Percentiles rank a stretch among this genome's conserved stretches.
Conservation (phyloP, 1,140 invertebrate genomes). For the Druon quercuslanigerum region DNA sequence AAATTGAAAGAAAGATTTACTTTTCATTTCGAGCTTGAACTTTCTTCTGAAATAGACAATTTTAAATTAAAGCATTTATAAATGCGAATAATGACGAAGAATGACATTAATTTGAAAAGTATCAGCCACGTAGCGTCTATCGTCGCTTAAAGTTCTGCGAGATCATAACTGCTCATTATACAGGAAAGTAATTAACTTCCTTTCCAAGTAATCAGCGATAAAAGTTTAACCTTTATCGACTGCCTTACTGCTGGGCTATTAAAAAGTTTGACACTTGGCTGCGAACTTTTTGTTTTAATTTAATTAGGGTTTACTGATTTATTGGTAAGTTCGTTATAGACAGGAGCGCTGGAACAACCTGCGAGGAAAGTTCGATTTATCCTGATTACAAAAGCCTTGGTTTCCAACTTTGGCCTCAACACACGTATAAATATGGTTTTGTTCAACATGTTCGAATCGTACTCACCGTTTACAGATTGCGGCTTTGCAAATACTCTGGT, state of each 20-base stretch:
- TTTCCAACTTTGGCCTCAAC: background rate
- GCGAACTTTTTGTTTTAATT: constrained; percentile 15
- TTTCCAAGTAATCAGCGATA: constrained; percentile 21
- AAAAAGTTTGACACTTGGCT: constrained; percentile 16
- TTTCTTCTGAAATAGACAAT: too few species aligned
- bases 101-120: background rate
- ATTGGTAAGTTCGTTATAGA: constrained; percentile 15
- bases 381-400: background rate
- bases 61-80: too few species aligned
- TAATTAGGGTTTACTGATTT: constrained; percentile 25
- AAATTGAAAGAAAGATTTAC: too few species aligned
- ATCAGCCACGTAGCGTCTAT: background rate
- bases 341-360: background rate
- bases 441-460: background rate
- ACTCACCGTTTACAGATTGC: too few species aligned
- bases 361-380: background rate
- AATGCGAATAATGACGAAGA: background rate
- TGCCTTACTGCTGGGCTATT: constrained; percentile 24
- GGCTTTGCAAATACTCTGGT: too few species aligned
- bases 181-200: constrained; percentile 25
- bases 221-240: constrained; percentile 27
- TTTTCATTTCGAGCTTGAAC: too few species aligned
- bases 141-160: background rate
- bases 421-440: background rate
- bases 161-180: constrained; percentile 19